Evolutionary conservation across 2,888 invertebrate genomes (phyloP).

Genomic region (Cryptus viduatorius): DNA sequence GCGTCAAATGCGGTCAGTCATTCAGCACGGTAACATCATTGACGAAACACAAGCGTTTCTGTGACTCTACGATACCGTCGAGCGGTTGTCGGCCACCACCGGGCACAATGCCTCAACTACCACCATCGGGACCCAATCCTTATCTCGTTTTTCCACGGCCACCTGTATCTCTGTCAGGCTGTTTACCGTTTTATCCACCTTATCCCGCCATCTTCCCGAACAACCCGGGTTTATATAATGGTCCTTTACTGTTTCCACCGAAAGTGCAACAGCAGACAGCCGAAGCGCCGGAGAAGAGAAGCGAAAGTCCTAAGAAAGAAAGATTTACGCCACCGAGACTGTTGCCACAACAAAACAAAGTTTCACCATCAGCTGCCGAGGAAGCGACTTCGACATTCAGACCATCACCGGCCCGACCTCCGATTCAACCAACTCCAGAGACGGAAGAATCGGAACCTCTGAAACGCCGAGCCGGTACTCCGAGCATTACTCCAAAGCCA

Average conservation of each 20-base stretch:
- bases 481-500: conserved; percentile 26
- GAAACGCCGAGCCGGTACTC: conserved; percentile 39
- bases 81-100: conserved; percentile 77
- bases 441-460: conserved; percentile 51
- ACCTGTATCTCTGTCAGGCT: conserved; percentile 85
- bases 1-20: conserved; percentile 96
- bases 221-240: conserved; percentile 87
- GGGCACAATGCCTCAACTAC: conserved; percentile 80
- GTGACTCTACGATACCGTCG: conserved; percentile 91
- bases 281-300: conserved; percentile 86
- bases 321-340: conserved; percentile 87
- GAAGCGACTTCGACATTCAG: conserved; percentile 88
- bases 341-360: conserved; percentile 85
- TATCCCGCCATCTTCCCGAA: conserved; percentile 87
- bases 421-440: conserved; percentile 73
- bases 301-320: conserved; percentile 86
- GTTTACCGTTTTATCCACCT: conserved; percentile 88
- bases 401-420: conserved; percentile 89
- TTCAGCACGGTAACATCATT: conserved; percentile 97
- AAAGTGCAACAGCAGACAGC: conserved; percentile 85
- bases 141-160: conserved; percentile 91
- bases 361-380: conserved; percentile 89
- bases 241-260: conserved; percentile 89
- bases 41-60: conserved; percentile 98
- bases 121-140: conserved; percentile 83